These are phyloP conservation scores for Myioborus melanocephalus DNA, from an alignment of 2,797 vertebrate species.

Conservation along the genomic window DNA sequence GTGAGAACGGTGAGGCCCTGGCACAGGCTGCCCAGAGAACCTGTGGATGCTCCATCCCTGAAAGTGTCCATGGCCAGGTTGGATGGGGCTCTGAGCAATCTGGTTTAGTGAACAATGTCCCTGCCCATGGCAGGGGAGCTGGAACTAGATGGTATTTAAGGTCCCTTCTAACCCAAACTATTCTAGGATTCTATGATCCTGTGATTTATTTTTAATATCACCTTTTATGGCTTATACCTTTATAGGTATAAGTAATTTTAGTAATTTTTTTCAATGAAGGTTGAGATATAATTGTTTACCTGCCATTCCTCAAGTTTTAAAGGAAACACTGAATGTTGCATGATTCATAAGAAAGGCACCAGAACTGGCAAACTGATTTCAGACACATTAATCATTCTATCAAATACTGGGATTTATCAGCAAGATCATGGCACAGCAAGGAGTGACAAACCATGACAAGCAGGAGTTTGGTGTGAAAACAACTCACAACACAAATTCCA, in stretches of 20 bases:
- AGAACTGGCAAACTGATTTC: not conserved
- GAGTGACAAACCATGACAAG: not conserved
- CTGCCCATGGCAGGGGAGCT: not conserved
- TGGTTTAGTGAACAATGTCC: not conserved
- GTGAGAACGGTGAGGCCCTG: not conserved
- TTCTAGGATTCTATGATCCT: not conserved
- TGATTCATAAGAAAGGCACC: conserved; percentile 8
- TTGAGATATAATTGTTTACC: not conserved
- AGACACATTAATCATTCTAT: not conserved
- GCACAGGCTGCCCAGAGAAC: not conserved
- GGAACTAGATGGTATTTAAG: not conserved
- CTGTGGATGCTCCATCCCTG: not conserved
- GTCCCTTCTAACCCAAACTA: not conserved
- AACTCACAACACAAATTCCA: not conserved
- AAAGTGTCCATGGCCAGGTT: not conserved
- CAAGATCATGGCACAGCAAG: not conserved
- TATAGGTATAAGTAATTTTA: not conserved
- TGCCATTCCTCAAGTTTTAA: not conserved
- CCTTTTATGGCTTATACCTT: not conserved
- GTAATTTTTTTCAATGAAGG: not conserved
- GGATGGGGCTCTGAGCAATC: not conserved
- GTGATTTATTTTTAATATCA: not conserved
- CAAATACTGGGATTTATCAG: not conserved
- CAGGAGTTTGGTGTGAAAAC: not conserved
- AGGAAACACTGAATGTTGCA: not conserved